These are phyloP conservation scores for Sarcophaga rosellei DNA, from an alignment of 2,888 invertebrate species.

Conservation along the genomic window DNA sequence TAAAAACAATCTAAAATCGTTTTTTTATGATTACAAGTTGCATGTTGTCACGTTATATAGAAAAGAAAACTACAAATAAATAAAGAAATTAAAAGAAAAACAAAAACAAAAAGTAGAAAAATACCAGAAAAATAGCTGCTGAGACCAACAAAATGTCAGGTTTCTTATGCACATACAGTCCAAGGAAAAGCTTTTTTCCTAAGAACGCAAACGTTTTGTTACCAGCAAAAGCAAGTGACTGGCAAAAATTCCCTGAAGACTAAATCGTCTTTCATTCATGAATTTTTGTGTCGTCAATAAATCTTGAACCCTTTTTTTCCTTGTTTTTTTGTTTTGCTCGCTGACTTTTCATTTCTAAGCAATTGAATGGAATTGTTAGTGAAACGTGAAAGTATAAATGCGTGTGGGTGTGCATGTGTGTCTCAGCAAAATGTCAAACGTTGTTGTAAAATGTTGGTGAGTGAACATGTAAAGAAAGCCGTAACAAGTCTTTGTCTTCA, in stretches of 20 bases:
- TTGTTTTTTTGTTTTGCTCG: background rate
- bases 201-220: constrained; percentile 48
- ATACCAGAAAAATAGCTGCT: constrained; percentile 71
- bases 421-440: constrained; percentile 55
- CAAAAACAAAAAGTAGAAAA: background rate
- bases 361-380: constrained; percentile 11
- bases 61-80: constrained; percentile 23
- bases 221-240: constrained; percentile 31
- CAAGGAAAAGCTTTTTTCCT: constrained; percentile 36
- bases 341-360: constrained; percentile 36
- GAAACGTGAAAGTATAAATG: background rate
- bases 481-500: constrained; percentile 48
- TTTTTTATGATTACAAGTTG: constrained; percentile 73
- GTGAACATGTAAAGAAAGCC: constrained; percentile 29
- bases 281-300: constrained; percentile 74
- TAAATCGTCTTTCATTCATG: constrained; percentile 9
- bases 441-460: constrained; percentile 50
- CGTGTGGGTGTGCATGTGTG: background rate
- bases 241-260: constrained; percentile 61
- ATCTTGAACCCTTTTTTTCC: constrained; percentile 78
- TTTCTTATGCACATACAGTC: constrained; percentile 41
- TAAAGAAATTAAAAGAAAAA: constrained; percentile 53
- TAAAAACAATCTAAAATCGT: constrained; percentile 22
- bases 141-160: constrained; percentile 72
- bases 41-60: constrained; percentile 81